A percentile compares a stretch with the other conserved stretches of the same genome.
These are phyloP conservation scores for Calliphora vomitoria DNA, from an alignment of 2,888 invertebrate genomes.

Conservation along the genomic window DNA sequence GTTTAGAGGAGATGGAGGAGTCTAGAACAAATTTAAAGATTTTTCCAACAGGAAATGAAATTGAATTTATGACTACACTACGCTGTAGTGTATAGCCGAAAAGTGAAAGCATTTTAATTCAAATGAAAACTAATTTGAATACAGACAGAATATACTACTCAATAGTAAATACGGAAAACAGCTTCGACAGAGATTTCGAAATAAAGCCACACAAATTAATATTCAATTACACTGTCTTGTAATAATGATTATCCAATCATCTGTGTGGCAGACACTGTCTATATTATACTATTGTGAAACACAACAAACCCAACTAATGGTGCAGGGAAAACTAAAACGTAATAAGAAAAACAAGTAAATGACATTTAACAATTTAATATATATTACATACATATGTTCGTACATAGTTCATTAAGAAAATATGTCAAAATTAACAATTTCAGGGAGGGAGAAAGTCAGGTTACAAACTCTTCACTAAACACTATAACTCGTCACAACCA, in stretches of 20 bases:
- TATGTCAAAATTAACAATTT: not conserved
- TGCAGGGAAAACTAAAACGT: slow-evolving; percentile 51
- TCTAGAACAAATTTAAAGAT: slow-evolving; percentile 25
- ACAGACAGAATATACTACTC: not conserved
- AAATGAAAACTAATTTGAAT: not conserved
- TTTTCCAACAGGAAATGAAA: slow-evolving; percentile 54
- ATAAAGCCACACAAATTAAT: slow-evolving; percentile 41
- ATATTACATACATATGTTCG: not conserved
- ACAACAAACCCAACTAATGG: slow-evolving; percentile 7
- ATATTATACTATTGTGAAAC: not conserved
- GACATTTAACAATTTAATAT: slow-evolving; percentile 5
- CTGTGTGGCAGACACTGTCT: not conserved
- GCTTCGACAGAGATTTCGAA: slow-evolving; percentile 1
- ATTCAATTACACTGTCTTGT: slow-evolving; percentile 50
- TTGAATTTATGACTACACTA: slow-evolving; percentile 46
- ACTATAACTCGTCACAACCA: not conserved
- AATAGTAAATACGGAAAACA: not conserved
- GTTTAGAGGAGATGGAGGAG: not conserved
- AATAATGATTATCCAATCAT: slow-evolving; percentile 59
- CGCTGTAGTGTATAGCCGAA: slow-evolving; percentile 77
- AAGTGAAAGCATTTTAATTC: slow-evolving; percentile 80
- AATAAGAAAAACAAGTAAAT: slow-evolving; percentile 26
- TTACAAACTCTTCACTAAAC: not conserved
- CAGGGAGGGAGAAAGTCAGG: not conserved
- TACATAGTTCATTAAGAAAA: not conserved